These are phyloP conservation scores for Caenorhabditis latens DNA, from an alignment of 1,140 invertebrate genomes.

Conservation along the genomic window DNA sequence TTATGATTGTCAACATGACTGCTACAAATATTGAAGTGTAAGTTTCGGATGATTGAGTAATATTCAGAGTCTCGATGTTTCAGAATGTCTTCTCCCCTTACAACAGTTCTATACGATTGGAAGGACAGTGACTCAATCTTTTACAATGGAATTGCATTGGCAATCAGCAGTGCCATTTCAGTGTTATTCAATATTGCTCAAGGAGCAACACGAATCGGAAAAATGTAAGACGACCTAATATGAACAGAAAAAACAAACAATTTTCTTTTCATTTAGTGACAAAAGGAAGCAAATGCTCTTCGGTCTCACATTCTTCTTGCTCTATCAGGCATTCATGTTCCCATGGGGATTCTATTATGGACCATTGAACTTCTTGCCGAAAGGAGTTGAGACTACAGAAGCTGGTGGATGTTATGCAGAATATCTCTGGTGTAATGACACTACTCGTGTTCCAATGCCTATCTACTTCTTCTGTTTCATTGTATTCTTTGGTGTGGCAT, in stretches of 20 bases:
- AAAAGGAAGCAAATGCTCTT: conserved; percentile 67
- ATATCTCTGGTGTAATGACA: conserved; percentile 64
- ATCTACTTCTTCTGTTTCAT: conserved; percentile 64
- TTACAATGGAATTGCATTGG: conserved; percentile 65
- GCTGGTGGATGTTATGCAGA: conserved; percentile 62
- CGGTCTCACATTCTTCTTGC: conserved; percentile 61
- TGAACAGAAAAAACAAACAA: neutral
- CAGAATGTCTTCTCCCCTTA: conserved; percentile 64
- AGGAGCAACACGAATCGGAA: conserved; percentile 63
- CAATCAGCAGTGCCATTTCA: conserved; percentile 60
- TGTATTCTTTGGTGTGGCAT: conserved; percentile 62
- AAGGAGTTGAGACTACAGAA: conserved; percentile 58
- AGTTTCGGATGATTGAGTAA: neutral
- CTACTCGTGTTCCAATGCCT: conserved; percentile 55
- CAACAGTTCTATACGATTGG: conserved; percentile 65
- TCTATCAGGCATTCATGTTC: conserved; percentile 61
- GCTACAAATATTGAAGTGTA: conserved; percentile 68
- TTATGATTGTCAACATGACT: conserved; percentile 60
- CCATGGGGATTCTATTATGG: conserved; percentile 66
- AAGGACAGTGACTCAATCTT: conserved; percentile 62
- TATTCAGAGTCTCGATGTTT: neutral
- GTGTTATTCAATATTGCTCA: conserved; percentile 59
- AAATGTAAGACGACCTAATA: conserved; percentile 33
- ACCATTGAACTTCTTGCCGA: conserved; percentile 55
- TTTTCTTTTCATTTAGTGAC: conserved; percentile 47